Conservation (phyloP, 23 tunicate species). For the Halocynthia roretzi region DNA sequence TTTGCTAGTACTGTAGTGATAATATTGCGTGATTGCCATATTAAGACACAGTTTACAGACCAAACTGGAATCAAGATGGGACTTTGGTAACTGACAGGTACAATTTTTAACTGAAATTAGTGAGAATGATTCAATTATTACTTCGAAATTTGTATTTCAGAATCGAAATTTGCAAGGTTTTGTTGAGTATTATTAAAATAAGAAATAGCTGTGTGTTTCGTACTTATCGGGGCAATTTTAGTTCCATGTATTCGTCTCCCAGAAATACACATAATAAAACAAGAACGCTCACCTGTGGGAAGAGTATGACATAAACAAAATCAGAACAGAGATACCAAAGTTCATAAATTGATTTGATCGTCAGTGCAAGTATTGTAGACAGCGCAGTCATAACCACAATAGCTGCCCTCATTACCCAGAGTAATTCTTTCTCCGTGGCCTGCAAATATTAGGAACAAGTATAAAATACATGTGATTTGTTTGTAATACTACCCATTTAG, state of each 20-base stretch:
- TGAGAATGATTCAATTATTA: too few relatives aligned
- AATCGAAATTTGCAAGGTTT: too few relatives aligned
- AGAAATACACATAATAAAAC: background rate
- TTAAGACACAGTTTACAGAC: background rate
- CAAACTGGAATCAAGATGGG: background rate
- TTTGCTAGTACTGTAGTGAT: background rate
- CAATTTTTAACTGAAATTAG: background rate
- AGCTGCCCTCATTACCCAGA: constrained; percentile 56
- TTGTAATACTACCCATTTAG: too few relatives aligned
- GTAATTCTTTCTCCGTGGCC: constrained; percentile 55
- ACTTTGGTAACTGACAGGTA: background rate
- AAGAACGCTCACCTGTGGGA: constrained; percentile 37
- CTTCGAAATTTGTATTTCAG: too few relatives aligned
- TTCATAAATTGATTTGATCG: constrained; percentile 53
- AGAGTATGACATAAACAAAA: constrained; percentile 28
- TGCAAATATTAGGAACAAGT: background rate
- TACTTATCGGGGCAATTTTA: background rate
- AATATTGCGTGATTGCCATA: background rate
- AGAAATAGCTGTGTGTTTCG: background rate
- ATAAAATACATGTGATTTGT: background rate
- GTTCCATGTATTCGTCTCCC: background rate
- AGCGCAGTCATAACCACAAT: constrained; percentile 30
- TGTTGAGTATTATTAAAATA: background rate
- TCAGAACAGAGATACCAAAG: constrained; percentile 63
- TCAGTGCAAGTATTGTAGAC: constrained; percentile 31